phyloP scores from a whole-genome alignment of 2,113 vertebrate genomes.

The Grantiella picta region DNA sequence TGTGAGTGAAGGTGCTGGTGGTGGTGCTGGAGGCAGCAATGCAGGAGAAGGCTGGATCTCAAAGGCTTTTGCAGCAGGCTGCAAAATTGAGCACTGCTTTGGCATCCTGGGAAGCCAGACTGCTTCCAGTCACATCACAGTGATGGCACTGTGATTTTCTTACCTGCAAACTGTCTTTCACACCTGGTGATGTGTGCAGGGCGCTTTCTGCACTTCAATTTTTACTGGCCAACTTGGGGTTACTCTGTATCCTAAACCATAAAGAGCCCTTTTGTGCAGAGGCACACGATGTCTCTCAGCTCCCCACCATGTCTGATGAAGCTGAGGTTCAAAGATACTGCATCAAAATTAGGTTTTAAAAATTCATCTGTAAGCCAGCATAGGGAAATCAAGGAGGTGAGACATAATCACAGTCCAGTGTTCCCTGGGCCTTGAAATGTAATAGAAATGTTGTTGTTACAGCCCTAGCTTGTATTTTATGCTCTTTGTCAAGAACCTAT shows the following conservation, averaged over 20 bases:
- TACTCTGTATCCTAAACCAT: not conserved
- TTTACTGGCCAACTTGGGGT: not conserved
- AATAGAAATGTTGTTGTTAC: not conserved
- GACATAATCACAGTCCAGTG: not conserved
- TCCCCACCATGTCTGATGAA: not conserved
- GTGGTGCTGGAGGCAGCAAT: not conserved
- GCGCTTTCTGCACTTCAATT: not conserved
- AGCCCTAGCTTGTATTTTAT: not conserved
- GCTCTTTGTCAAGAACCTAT: not conserved
- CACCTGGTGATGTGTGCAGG: not conserved
- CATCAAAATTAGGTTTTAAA: slow-evolving; percentile 11
- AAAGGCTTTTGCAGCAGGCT: not conserved
- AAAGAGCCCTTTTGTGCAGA: not conserved
- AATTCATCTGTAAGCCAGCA: not conserved
- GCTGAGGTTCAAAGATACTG: not conserved
- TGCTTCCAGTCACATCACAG: not conserved
- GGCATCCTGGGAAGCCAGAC: not conserved
- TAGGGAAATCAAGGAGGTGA: not conserved
- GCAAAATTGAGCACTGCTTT: not conserved
- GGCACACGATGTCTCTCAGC: not conserved
- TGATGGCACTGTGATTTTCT: not conserved
- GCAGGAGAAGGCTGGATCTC: not conserved
- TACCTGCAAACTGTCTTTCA: not conserved
- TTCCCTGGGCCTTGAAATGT: not conserved
- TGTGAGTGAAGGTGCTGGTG: not conserved